Percentiles rank a stretch among this genome's conserved stretches.
Conservation (phyloP, 2,797 vertebrate genomes). For the Geotrypetes seraphini region DNA sequence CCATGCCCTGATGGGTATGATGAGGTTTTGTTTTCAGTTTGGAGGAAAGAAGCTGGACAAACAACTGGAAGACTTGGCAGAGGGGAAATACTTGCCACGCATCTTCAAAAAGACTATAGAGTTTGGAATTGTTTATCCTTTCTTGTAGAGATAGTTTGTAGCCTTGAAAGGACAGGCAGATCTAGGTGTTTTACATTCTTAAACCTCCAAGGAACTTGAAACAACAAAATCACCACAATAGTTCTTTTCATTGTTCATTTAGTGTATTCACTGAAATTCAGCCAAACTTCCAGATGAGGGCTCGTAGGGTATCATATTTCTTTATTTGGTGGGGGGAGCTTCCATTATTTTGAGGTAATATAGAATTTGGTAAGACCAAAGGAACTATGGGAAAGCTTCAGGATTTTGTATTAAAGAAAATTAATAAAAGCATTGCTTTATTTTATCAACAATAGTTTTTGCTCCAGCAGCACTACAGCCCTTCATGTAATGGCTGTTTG, state of each 20-base stretch:
- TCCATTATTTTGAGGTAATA: constrained; percentile 31
- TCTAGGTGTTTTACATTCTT: too few species aligned
- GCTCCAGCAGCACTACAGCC: constrained; percentile 45
- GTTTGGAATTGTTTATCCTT: constrained; percentile 39
- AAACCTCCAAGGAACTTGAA: constrained; percentile 21
- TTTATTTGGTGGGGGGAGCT: too few species aligned
- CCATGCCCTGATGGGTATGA: constrained; percentile 57
- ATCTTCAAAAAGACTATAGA: constrained; percentile 45
- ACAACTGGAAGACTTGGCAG: constrained; percentile 47
- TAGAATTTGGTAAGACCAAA: constrained; percentile 72
- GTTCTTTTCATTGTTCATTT: constrained; percentile 43
- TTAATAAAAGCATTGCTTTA: constrained; percentile 49
- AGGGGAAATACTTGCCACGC: constrained; percentile 42
- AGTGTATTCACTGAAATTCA: constrained; percentile 44
- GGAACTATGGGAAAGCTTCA: constrained; percentile 56
- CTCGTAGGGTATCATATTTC: neutral
- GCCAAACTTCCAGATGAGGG: constrained; percentile 42
- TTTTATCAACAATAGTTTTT: constrained; percentile 57
- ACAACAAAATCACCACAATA: constrained; percentile 27
- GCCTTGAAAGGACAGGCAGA: too few species aligned
- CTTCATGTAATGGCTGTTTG: constrained; percentile 25
- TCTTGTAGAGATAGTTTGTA: constrained; percentile 34
- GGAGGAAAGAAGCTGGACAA: constrained; percentile 15
- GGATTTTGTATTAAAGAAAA: constrained; percentile 44
- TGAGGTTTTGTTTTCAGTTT: constrained; percentile 37